Evolutionary conservation across 2,888 invertebrate species (phyloP), one percentile per base, ranked within the genome.

Genomic region (Eugnorisma glareosa): DNA sequence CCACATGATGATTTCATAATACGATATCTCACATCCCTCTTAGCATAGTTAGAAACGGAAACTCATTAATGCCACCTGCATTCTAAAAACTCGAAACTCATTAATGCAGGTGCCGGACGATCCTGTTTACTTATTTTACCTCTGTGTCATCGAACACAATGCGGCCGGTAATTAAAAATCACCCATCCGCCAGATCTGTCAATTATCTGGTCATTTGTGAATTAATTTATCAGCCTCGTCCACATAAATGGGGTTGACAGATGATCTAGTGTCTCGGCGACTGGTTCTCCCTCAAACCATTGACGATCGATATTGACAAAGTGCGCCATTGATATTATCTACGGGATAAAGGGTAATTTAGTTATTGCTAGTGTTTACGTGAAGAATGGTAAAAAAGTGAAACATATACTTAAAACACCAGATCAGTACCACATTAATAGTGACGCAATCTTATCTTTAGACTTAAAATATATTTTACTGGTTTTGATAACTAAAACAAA

Each of bases 191-290:
- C 87, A 88, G 79, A 86, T 61, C 75, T 66, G 90, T 91, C 82
- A 88, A 90, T 90, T 90, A 89, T 84, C 79, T 83, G 72, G 84
- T 88, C 88, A 89, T 88, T 90, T 88, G 85, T 86, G 76, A 88
- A 87, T 89, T 82, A 86, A 89, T 88, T 85, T 86, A 89, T 89
- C 82, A 83, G 75, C 18, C 80, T 81, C 81, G 68, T 81, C 59
- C 72, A 73, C 88, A 74, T 70, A 71, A 79, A 83, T 79, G 75
- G 86, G 83, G 73, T 70, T 68, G 86, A 86, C 64, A 67, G 70
- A 85, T 86, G 83, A 79, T 82, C 66, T 76, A 67, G 75, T 79
- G 77, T 72, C 86, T 81, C 78, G 15, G 61, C 40, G 69, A 77
- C 66, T 35, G 35, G 68, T 10, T 51, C 72, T 80, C 79, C 28